These are phyloP conservation scores for Myoxocephalus aenaeus DNA, from an alignment of 2,797 vertebrate species.

Conservation along the genomic window DNA sequence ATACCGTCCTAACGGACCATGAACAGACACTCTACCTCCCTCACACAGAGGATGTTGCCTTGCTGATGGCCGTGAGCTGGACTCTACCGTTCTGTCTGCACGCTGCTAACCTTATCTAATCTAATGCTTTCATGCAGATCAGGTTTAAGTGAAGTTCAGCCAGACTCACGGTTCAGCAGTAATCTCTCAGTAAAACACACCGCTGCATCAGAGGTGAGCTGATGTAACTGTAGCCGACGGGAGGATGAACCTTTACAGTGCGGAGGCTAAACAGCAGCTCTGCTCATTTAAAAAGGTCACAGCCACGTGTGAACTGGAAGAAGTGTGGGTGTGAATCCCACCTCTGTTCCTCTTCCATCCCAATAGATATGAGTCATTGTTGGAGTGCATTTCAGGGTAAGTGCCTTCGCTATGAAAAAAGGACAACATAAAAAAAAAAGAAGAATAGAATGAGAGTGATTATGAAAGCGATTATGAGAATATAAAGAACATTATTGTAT, in stretches of 20 bases:
- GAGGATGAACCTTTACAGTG: conserved; percentile 8
- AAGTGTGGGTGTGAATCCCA: background rate
- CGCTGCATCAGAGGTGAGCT: conserved; percentile 23
- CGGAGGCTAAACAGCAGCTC: conserved; percentile 11
- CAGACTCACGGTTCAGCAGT: conserved; percentile 19
- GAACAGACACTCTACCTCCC: background rate
- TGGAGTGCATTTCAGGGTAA: background rate
- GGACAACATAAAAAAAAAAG: no score
- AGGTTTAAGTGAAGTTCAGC: conserved; percentile 29
- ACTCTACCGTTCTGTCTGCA: background rate
- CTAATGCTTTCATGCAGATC: conserved; percentile 53
- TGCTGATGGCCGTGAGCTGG: background rate
- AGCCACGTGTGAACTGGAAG: background rate
- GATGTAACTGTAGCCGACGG: background rate
- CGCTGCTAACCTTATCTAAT: conserved; percentile 13
- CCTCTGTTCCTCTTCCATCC: background rate
- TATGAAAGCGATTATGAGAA: background rate
- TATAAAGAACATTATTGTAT: background rate
- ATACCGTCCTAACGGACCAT: background rate
- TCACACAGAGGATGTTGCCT: background rate
- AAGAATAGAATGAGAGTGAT: no score
- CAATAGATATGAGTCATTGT: background rate
- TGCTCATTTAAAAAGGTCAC: conserved; percentile 14
- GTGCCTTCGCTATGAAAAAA: background rate
- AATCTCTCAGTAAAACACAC: conserved; percentile 23